Percentiles rank a stretch among this genome's conserved stretches.
Conservation (phyloP, 2,113 vertebrate species). For the Nicator chloris region DNA sequence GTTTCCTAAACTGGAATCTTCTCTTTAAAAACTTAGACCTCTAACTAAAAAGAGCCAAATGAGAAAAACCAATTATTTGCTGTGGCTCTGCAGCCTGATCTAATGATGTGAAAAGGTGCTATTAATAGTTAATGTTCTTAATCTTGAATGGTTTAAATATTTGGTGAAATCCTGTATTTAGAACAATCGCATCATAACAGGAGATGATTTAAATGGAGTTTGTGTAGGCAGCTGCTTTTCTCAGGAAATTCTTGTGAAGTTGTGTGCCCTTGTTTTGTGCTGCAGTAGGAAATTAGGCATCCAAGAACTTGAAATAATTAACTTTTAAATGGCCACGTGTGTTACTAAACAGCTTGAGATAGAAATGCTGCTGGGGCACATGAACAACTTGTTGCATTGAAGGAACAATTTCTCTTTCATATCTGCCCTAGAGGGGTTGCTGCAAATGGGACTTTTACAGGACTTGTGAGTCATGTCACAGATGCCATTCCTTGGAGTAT, state of each 20-base stretch:
- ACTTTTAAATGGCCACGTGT: neutral
- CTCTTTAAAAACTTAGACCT: neutral
- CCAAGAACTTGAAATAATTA: neutral
- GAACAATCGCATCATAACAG: constrained; percentile 3
- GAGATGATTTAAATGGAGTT: constrained; percentile 1
- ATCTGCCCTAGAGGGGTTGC: neutral
- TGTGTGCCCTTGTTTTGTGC: neutral
- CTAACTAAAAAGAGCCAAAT: neutral
- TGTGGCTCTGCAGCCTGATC: neutral
- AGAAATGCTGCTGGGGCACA: neutral
- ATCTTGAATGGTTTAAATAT: neutral
- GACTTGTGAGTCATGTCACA: neutral
- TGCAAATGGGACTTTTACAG: neutral
- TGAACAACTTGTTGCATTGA: neutral
- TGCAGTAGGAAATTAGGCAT: neutral
- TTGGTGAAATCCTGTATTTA: neutral
- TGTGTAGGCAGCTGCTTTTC: constrained; percentile 18
- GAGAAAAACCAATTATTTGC: neutral
- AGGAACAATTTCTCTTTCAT: neutral
- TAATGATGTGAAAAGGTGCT: neutral
- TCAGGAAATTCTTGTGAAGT: constrained; percentile 18
- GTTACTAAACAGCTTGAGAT: neutral
- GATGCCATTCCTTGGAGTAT: neutral
- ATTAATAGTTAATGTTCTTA: neutral
- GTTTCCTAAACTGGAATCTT: neutral